Evolutionary conservation across 1,140 invertebrate genomes (phyloP), one percentile per base, ranked within the genome.

Genomic region (Protaetia brevitarsis): DNA sequence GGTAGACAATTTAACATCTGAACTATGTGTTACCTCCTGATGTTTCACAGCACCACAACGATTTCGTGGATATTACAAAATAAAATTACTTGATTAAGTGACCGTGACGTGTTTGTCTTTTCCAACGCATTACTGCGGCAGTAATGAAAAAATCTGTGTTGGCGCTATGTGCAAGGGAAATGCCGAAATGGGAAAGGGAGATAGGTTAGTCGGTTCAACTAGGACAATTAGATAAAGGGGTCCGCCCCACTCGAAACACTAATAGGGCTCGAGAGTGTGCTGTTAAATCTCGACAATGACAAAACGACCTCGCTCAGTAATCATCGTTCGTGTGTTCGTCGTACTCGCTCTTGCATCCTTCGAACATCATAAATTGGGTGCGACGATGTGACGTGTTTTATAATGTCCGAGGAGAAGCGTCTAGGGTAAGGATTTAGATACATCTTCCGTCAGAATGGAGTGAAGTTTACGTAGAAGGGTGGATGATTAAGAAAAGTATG

Each of bases 211-310:
- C 19, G 41, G 41, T 16, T 13, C 16, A 45, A 19, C 41, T 45
- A 19, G 41, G 41, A 45, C 41, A 45, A 45, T 45, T 45, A 45
- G 41, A 45, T 45, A 45, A 45, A 45, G 23, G 41, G 41, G 16
- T 45, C 41, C 41, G n/a, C n/a, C n/a, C n/a, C n/a, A n/a, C n/a
- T n/a, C n/a, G 41, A 16, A 19, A 19, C 41, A 45, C 41, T 45
- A 45, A 45, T 45, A 13, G 41, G 23, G 41, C 41, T 21, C 41
- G 13, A 45, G 41, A 45, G 41, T 13, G 13, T 13, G 16, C 41
- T 19, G 41, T 45, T 45, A 45, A 45, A 45, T 45, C 41, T 45
- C 41, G 41, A 45, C 41, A 45, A 21, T 45, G 41, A 45, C 41
- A 45, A 45, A 45, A 45, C 41, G 41, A 45, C 41, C 41, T 45